phyloP scores from a whole-genome alignment of 2,113 vertebrate species.

The Orcinus orca region DNA sequence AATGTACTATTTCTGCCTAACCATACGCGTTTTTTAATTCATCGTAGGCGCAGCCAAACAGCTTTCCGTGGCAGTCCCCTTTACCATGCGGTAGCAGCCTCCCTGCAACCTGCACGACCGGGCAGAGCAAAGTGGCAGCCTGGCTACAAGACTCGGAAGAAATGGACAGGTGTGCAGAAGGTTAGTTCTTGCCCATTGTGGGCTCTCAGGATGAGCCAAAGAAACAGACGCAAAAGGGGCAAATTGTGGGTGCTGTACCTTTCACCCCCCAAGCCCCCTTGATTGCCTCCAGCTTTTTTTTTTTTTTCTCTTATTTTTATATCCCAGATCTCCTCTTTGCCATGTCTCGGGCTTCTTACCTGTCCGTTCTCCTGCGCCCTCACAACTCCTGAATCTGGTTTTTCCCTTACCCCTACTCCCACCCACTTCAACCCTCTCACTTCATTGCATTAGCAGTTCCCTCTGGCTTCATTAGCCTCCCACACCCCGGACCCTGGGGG shows the following conservation, averaged over 20 bases:
- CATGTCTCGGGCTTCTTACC: background rate
- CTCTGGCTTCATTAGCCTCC: background rate
- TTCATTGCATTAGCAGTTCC: background rate
- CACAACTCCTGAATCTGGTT: background rate
- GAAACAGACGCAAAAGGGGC: background rate
- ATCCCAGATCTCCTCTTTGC: background rate
- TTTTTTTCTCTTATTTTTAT: background rate
- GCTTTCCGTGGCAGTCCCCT: conserved; percentile 86
- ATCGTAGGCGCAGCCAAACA: conserved; percentile 87
- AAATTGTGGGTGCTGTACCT: background rate
- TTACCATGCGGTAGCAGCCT: conserved; percentile 90
- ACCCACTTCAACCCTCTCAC: background rate
- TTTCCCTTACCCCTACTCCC: background rate
- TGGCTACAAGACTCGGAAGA: conserved; percentile 98
- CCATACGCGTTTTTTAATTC: background rate
- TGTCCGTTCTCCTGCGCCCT: background rate
- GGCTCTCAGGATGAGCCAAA: background rate
- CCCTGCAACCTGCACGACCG: conserved; percentile 93
- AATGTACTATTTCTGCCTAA: background rate
- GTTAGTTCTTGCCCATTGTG: conserved; percentile 76
- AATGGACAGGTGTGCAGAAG: conserved; percentile 98
- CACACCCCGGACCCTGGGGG: background rate
- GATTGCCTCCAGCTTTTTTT: background rate
- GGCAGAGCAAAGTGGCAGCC: conserved; percentile 96
- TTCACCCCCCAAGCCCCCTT: background rate